A percentile compares a stretch with the other conserved stretches of the same genome.
Conservation (phyloP, 2,797 vertebrate species). For the Spinus olivaceus region DNA sequence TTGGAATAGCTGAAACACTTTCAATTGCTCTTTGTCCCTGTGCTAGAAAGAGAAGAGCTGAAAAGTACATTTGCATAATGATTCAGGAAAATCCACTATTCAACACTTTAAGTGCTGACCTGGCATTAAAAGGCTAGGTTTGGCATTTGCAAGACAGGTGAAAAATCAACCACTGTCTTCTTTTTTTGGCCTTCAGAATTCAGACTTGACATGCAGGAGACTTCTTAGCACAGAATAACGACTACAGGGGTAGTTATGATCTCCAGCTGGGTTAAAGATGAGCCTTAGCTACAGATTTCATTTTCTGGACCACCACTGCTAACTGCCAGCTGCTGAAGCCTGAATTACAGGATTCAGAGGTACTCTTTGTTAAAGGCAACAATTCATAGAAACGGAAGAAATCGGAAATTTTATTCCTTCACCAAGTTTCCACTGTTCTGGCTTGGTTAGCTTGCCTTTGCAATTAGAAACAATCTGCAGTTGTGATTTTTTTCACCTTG, state of each 20-base stretch:
- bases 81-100: not conserved
- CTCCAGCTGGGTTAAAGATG: not conserved
- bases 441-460: not conserved
- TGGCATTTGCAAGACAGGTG: not conserved
- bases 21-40: not conserved
- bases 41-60: not conserved
- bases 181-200: not conserved
- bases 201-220: not conserved
- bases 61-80: not conserved
- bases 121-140: not conserved
- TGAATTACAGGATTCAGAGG: conserved; percentile 2
- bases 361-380: not conserved
- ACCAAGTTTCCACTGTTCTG: not conserved
- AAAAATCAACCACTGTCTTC: not conserved
- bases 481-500: not conserved
- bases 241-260: not conserved
- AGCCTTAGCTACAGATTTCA: not conserved
- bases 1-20: conserved; percentile 21
- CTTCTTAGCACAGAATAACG: not conserved
- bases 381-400: not conserved
- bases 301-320: not conserved
- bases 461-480: not conserved
- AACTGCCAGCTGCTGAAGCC: not conserved
- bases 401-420: not conserved
- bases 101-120: not conserved